Evolutionary conservation across 2,888 invertebrate genomes (phyloP).

Genomic region (Phragmatobia fuliginosa): DNA sequence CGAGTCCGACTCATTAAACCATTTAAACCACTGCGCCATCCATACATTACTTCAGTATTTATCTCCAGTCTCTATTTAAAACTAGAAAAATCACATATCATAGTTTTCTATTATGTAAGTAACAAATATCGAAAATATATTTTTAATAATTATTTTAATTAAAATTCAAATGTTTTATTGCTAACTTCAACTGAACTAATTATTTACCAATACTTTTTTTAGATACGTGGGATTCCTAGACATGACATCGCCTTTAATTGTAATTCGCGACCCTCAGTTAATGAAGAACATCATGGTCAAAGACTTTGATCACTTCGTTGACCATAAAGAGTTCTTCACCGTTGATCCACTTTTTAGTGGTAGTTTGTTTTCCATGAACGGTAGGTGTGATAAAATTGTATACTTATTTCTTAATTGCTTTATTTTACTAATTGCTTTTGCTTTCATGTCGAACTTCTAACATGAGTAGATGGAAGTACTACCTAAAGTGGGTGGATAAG

Average conservation of each 20-base stretch:
- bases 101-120: neutral
- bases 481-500: no score
- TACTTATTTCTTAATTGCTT: neutral
- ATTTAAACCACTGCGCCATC: no score
- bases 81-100: no score
- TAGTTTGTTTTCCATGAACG: conserved; percentile 72
- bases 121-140: neutral
- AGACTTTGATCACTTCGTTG: conserved; percentile 86
- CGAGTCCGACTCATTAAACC: no score
- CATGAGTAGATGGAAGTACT: no score
- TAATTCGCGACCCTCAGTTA: conserved; percentile 84
- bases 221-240: conserved; percentile 81
- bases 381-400: conserved; percentile 43
- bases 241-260: conserved; percentile 66
- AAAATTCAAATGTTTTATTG: no score
- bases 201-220: no score
- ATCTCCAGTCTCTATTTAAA: no score
- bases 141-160: neutral
- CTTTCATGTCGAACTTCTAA: no score
- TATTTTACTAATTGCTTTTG: neutral
- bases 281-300: conserved; percentile 84
- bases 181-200: no score
- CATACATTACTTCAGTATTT: no score
- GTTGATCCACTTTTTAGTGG: conserved; percentile 76
- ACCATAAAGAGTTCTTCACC: conserved; percentile 74